A percentile compares a stretch with the other conserved stretches of the same genome.
Conservation (phyloP, 2,888 invertebrate species). For the Ceraclea dissimilis region DNA sequence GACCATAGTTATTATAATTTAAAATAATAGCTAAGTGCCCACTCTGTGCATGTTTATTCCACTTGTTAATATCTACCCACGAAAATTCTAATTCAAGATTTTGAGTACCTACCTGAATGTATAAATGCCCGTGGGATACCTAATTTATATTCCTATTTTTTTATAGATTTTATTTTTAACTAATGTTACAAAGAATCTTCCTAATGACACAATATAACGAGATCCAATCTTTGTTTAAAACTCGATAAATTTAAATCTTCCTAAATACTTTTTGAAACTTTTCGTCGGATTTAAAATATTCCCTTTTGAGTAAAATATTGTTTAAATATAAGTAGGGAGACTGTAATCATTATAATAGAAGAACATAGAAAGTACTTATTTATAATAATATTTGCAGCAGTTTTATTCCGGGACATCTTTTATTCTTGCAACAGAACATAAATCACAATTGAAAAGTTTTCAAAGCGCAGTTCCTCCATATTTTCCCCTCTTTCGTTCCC, state of each 20-base stretch:
- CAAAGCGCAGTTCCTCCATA: conserved; percentile 2
- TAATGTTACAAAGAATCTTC: neutral
- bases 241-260: neutral
- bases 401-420: neutral
- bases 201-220: neutral
- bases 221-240: neutral
- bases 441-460: conserved; percentile 11
- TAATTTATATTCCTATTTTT: no score
- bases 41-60: no score
- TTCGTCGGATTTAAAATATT: neutral
- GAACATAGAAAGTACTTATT: neutral
- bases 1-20: no score
- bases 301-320: neutral
- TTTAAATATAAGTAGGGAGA: neutral
- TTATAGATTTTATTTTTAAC: no score
- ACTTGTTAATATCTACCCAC: no score
- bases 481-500: conserved; percentile 7
- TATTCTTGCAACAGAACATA: conserved; percentile 8
- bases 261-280: neutral
- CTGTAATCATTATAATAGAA: neutral
- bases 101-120: no score
- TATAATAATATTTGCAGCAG: conserved; percentile 1
- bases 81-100: no score
- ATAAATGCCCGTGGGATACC: no score
- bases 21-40: no score